Percentiles rank a stretch among this genome's conserved stretches.
phyloP scores from a whole-genome alignment of 2,113 vertebrate species.

The Pycnonotus jocosus region DNA sequence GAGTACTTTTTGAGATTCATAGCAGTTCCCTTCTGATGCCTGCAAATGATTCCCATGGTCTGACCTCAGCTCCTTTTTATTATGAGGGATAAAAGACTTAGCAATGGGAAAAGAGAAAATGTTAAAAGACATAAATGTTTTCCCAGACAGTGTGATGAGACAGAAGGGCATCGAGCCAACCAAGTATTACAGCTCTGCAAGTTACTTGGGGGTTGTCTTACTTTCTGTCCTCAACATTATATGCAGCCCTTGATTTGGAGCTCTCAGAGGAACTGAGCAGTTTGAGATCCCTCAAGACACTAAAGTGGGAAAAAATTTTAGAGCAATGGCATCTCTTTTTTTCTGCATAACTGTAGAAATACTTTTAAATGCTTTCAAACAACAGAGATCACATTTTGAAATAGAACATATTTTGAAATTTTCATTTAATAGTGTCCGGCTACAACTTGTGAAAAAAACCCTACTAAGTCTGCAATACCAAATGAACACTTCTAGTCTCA shows the following conservation, averaged over 20 bases:
- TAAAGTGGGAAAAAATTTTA: neutral
- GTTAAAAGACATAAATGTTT: neutral
- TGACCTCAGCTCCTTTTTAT: neutral
- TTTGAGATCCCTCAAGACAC: neutral
- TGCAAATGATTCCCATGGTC: neutral
- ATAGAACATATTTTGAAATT: neutral
- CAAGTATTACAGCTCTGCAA: neutral
- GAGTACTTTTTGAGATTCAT: neutral
- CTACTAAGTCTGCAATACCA: neutral
- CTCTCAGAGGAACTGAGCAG: neutral
- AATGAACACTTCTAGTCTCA: slow-evolving; percentile 18
- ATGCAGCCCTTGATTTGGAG: neutral
- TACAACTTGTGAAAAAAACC: neutral
- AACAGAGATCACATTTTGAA: neutral
- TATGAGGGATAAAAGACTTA: neutral
- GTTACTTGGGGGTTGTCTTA: neutral
- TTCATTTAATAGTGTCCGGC: neutral
- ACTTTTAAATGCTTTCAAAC: neutral
- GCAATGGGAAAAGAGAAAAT: neutral
- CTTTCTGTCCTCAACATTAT: neutral
- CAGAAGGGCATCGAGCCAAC: neutral
- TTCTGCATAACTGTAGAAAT: neutral
- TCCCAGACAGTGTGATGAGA: neutral
- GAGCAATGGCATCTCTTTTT: neutral
- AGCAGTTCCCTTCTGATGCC: neutral